phyloP scores from a whole-genome alignment of 2,888 invertebrate species.

The Patella pellucida region DNA sequence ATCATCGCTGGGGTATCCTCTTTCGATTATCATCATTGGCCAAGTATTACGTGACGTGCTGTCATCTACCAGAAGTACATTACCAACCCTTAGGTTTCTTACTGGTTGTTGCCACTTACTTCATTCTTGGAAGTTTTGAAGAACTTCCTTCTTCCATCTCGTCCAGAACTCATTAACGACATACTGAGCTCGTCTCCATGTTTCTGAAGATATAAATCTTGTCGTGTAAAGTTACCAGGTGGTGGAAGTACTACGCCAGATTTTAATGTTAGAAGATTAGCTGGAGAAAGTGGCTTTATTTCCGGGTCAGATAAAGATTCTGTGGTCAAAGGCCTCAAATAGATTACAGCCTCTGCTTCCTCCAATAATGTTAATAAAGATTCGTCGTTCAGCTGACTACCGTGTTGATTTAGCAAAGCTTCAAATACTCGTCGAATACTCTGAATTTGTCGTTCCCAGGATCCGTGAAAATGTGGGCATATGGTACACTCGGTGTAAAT shows the following conservation, averaged over 20 bases:
- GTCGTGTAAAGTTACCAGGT: conserved; percentile 31
- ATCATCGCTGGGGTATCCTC: conserved; percentile 29
- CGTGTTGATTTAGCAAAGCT: conserved; percentile 16
- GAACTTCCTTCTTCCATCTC: conserved; percentile 39
- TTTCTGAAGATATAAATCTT: conserved; percentile 35
- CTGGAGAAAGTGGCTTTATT: conserved; percentile 29
- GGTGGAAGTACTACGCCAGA: conserved; percentile 15
- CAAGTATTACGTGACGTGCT: conserved; percentile 34
- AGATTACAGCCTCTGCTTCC: conserved; percentile 35
- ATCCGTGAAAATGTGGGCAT: conserved; percentile 45
- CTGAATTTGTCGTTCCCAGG: conserved; percentile 50
- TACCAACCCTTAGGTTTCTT: conserved; percentile 33
- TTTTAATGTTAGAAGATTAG: conserved; percentile 30
- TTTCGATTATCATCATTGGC: conserved; percentile 27
- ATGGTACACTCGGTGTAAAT: conserved; percentile 42
- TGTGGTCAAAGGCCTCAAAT: conserved; percentile 32
- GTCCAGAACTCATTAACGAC: conserved; percentile 43
- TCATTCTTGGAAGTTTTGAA: conserved; percentile 32
- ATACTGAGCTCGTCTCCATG: conserved; percentile 40
- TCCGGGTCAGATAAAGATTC: conserved; percentile 14
- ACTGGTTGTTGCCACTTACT: conserved; percentile 32
- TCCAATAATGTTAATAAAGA: conserved; percentile 30
- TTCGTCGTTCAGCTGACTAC: conserved; percentile 26
- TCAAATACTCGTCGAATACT: conserved; percentile 37
- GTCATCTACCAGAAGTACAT: conserved; percentile 39